Evolutionary conservation across 2,888 invertebrate genomes (phyloP), one percentile per base, ranked within the genome.

Genomic region (Phanerotoma sp.): DNA sequence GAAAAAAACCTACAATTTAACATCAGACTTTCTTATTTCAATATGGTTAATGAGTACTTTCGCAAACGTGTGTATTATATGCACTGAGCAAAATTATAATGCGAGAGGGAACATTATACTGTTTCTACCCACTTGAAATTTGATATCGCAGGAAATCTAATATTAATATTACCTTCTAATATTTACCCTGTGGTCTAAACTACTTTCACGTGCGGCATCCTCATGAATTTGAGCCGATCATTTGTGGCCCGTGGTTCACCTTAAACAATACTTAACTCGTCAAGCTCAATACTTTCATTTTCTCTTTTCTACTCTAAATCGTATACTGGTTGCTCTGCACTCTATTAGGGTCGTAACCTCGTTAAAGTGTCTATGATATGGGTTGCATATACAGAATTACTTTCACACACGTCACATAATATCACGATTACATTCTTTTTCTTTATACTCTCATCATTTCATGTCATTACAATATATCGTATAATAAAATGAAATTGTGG

Each of bases 301-400:
- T 46, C 40, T 52, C 41, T 40, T 50, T 41, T 41, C 10, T 28
- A 32, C 20, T 21, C 35, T 40, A 15, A 38, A 33, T 50, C 11
- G 10, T 37, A 22, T 16, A 32, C 44, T 20, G 11, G 28, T 25
- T 53, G 38, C 56, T 35, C 42, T 42, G 25, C 46, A 42, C 46
- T 41, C 49, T 56, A 56, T 52, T 56, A 56, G 47, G 50, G 46
- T 32, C 51, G 47, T 47, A 47, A 56, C 47, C 42, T 53, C 40
- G 48, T 56, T 58, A 53, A 45, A 53, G 47, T 45, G 51, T 48
- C 49, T 33, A 22, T 22, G 22, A 47, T 21, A 47, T 38, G 16
- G 20, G 15, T 22, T 35, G 22, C 52, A 25, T 28, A 22, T 37
- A 32, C 33, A 16, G 42, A 25, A 42, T 44, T 33, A 25, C 25